Evolutionary conservation across 1,140 invertebrate species (phyloP).

Genomic region (Macrostomum lignano): DNA sequence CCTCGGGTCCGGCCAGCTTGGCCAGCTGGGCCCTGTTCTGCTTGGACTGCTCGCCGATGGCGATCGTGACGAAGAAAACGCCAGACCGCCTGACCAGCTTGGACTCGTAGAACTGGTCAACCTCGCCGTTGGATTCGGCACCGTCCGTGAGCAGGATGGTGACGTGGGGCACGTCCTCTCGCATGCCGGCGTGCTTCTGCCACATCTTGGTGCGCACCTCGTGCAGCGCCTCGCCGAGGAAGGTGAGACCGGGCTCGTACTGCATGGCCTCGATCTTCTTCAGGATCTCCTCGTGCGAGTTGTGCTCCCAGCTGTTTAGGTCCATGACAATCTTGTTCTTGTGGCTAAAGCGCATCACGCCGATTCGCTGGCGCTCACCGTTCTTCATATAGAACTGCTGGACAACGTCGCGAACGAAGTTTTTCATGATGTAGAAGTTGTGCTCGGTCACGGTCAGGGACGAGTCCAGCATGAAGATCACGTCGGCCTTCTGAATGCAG

Average conservation of each 20-base stretch:
- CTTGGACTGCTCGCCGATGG: background rate
- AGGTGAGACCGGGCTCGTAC: background rate
- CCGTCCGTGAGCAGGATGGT: background rate
- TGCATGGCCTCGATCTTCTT: slow-evolving; percentile 2
- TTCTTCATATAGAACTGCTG: slow-evolving; percentile 1
- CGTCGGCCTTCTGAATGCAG: background rate
- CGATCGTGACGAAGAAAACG: background rate
- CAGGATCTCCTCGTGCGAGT: background rate
- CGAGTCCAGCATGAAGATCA: slow-evolving; percentile 3
- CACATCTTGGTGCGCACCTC: background rate
- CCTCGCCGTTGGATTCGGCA: background rate
- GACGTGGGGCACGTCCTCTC: background rate
- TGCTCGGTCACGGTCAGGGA: background rate
- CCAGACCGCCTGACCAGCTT: background rate
- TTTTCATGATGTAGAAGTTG: slow-evolving; percentile 3
- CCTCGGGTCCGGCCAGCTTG: background rate
- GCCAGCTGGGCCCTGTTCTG: background rate
- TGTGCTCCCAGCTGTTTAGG: background rate
- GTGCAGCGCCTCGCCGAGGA: background rate
- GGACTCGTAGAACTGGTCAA: slow-evolving; percentile 2
- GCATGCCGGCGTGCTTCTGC: background rate
- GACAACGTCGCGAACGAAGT: slow-evolving; percentile 1
- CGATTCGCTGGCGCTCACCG: background rate
- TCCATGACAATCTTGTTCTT: background rate
- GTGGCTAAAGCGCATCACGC: background rate